Percentiles rank a stretch among this genome's conserved stretches.
phyloP scores from a whole-genome alignment of 2,113 vertebrate species.

The Cyanoderma ruficeps region DNA sequence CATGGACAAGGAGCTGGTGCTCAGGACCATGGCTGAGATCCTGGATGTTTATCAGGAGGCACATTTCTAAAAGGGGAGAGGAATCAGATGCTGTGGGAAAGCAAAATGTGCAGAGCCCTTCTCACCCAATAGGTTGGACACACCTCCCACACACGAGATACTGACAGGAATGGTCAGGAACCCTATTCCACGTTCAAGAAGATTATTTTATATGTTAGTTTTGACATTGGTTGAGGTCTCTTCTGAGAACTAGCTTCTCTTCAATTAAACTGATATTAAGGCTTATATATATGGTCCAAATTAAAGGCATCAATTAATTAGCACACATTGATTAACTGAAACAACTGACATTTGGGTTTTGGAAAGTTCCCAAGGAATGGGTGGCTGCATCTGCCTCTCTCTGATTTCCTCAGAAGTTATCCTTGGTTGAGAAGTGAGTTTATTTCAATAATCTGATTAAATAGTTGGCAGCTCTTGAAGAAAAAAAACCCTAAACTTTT shows the following conservation, averaged over 20 bases:
- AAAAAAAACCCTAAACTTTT: neutral
- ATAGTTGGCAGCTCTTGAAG: neutral
- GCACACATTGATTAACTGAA: neutral
- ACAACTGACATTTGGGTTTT: neutral
- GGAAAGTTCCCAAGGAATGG: neutral
- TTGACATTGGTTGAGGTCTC: neutral
- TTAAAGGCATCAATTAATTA: neutral
- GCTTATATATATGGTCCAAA: neutral
- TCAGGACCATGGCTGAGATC: neutral
- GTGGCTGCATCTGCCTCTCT: neutral
- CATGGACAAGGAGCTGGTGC: neutral
- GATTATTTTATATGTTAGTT: neutral
- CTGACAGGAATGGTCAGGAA: neutral
- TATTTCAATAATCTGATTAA: neutral
- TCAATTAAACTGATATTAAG: neutral
- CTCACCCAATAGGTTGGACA: neutral
- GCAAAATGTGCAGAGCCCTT: neutral
- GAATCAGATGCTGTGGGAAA: neutral
- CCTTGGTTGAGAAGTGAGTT: neutral
- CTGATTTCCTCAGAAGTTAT: neutral
- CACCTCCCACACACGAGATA: neutral
- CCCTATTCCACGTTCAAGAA: neutral
- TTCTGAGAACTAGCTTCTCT: neutral
- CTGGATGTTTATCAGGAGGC: accelerated
- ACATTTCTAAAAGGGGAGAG: neutral